These are phyloP conservation scores for Xanthorhoe spadicearia DNA, from an alignment of 2,888 invertebrate species.

Conservation along the genomic window DNA sequence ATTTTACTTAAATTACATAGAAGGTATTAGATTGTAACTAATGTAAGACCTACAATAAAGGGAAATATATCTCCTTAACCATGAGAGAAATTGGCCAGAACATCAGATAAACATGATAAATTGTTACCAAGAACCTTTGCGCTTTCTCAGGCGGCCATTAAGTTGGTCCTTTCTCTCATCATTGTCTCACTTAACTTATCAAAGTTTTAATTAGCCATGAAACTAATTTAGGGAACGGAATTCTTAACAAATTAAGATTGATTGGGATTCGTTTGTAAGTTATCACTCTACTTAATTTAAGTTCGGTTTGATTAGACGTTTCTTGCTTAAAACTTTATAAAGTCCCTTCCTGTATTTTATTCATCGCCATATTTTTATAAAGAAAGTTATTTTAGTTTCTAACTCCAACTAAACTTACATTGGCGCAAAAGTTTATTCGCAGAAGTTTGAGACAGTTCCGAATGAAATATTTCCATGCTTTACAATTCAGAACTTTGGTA, in stretches of 20 bases:
- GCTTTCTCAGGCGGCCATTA: conserved; percentile 56
- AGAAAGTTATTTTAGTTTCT: too few species aligned
- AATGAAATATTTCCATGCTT: too few species aligned
- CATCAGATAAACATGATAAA: conserved; percentile 70
- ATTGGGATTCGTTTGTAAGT: conserved; percentile 12
- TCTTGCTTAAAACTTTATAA: neutral
- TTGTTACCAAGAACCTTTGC: conserved; percentile 58
- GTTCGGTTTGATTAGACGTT: neutral
- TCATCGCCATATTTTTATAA: too few species aligned
- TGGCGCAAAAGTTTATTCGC: too few species aligned
- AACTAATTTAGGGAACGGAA: conserved; percentile 30
- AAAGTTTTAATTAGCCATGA: conserved; percentile 37
- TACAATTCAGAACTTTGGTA: too few species aligned
- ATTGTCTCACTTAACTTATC: conserved; percentile 50
- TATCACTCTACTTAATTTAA: neutral
- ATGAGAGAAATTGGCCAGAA: conserved; percentile 52
- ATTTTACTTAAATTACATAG: too few species aligned
- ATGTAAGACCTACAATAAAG: neutral
- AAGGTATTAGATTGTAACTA: neutral
- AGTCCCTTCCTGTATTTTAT: neutral
- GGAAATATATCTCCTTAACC: conserved; percentile 52
- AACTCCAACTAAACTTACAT: too few species aligned
- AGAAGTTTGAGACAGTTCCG: too few species aligned
- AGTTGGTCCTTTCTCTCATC: conserved; percentile 61
- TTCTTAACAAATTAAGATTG: conserved; percentile 37